Base-by-base conservation (phyloP, 1,140 invertebrate genomes). In the Sweltsa coloradensis region DNA sequence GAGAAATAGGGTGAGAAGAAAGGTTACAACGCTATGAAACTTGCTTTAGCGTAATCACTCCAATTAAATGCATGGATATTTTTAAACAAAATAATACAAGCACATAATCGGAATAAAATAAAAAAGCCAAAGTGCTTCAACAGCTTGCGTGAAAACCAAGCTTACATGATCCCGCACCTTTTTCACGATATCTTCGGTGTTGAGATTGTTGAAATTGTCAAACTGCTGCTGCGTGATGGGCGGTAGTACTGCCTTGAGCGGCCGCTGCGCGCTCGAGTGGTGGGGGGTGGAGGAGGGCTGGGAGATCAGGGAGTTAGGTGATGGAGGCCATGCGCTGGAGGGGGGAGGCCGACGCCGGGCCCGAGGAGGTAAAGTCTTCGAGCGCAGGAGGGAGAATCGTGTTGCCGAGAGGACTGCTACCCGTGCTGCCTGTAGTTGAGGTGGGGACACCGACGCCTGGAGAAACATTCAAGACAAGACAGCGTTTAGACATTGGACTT, bases 161-260 rank as follows among this genome's bases (percentile, higher is more conserved):
- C n/a, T n/a, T n/a, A 37, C n/a, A 4, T 16, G 18, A 19, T n/a
- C 29, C 53, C 61, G 64, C 62, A 81, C 89, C 69, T 89, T 87
- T 55, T 93, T 86, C 21, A 99, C 96, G 52, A 99, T 92, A 52
- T 98, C 93, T 70, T 99, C 95, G 0, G 96, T 99, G 62, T 98
- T 97, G 36, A 99, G 76, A 64, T 94, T 94, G 60, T 95, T 91
- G 71, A 96, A 99, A 64, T 92, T 82, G 67, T 99, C 95, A 66
- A 99, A 98, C 62, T 99, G 93, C 60, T 98, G 94, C 61, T 98
- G 95, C 0, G 94, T 97, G 49, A 99, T 97, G 1, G 95, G 95
- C 18, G 93, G 92, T 55, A 98, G 75, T 13, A 97, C 92, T 7
- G 93, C 91, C 68, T 94, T 94, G 47, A 95, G 75, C 11, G 93